Base-by-base conservation (phyloP, 2,797 vertebrate species). In the Gadopsis marmoratus region DNA sequence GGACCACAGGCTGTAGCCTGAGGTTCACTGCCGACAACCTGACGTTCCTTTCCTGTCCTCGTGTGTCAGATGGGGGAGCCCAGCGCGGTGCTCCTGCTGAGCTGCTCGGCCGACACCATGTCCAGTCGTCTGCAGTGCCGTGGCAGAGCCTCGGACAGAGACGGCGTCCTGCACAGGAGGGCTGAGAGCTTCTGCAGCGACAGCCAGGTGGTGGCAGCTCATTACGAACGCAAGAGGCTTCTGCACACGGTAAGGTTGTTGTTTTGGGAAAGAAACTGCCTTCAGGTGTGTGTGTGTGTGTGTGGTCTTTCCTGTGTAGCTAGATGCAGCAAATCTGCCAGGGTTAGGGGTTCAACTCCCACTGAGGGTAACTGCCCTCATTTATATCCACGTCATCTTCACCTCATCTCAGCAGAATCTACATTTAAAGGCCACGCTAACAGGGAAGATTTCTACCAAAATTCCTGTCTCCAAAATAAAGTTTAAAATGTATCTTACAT, bases 101-200 rank as follows among this genome's bases (percentile, higher is more conserved):
- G 94, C 74, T 98, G 98, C 88, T 97, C 96, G 0, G 88, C 94
- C 3, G 95, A 97, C 84, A 96, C 95, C 83, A 96, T 97, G 97
- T 95, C 92, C 81, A 83, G 64, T 4, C 96, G 95, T 29, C 93
- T 96, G 74, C 92, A 95, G 79, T 87, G 92, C 71, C 90, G 93
- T 3, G 78, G 85, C 78, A 90, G 71, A 74, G 43, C 55, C 55
- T 47, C 71, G 16, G 91, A 92, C 11, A 11, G 75, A 3, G 89
- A 93, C 47, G 14, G 45, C 33, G 67, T 80, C 64, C 72, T 92
- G 26, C 77, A 82, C 71, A 91, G 92, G 84, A 91, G 91, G 63
- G 93, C 94, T 0, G 95, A 97, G 76, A 91, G 81, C 79, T 97
- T 96, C 93, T 92, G 91, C 84, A 88, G 91, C 62, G 86, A 92